Conservation (phyloP, 2,888 invertebrate genomes). For the Pantelozetes paolii region DNA sequence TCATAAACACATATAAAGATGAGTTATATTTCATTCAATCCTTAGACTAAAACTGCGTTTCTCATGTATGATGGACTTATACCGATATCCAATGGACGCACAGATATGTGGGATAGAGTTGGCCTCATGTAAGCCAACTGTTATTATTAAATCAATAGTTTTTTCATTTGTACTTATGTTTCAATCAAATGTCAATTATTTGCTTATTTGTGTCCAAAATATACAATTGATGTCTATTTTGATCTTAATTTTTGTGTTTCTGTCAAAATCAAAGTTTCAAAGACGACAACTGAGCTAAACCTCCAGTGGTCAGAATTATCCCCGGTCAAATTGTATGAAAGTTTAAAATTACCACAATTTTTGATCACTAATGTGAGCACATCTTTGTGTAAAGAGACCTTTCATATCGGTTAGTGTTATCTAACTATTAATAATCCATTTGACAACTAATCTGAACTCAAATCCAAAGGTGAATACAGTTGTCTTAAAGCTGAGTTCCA, state of each 20-base stretch:
- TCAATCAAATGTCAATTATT: not conserved
- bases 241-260: too few relatives aligned
- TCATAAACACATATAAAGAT: not conserved
- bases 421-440: not conserved
- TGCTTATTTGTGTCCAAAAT: too few relatives aligned
- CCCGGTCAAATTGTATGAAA: conserved; percentile 50
- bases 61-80: conserved; percentile 60
- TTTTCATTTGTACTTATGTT: too few relatives aligned
- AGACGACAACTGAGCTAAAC: conserved; percentile 50
- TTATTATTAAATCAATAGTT: too few relatives aligned
- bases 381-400: conserved; percentile 48
- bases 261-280: conserved; percentile 50
- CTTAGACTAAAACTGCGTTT: conserved; percentile 59
- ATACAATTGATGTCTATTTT: too few relatives aligned
- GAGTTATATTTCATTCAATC: too few relatives aligned
- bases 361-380: conserved; percentile 48
- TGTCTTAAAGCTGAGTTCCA: conserved; percentile 50
- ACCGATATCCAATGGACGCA: conserved; percentile 49
- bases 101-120: conserved; percentile 48
- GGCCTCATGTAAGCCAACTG: conserved; percentile 48
- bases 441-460: not conserved
- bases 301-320: conserved; percentile 49
- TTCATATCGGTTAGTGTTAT: conserved; percentile 49
- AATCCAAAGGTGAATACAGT: conserved; percentile 49
- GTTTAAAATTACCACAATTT: conserved; percentile 51